These are phyloP conservation scores for Lepidostoma basale DNA, from an alignment of 1,140 invertebrate genomes.

Conservation along the genomic window DNA sequence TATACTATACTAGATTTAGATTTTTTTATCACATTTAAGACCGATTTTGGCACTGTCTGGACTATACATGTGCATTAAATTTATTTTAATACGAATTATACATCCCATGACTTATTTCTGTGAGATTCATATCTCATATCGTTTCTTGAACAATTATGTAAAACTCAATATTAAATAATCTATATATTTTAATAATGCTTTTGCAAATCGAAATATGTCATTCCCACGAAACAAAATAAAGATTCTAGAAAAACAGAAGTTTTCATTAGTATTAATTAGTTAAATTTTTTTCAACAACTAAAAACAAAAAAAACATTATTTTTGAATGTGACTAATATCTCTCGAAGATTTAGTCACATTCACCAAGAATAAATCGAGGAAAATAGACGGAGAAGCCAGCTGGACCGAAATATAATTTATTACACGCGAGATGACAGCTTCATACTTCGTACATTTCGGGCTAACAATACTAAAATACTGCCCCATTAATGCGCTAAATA, in stretches of 20 bases:
- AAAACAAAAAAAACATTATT: neutral
- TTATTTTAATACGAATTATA: no score
- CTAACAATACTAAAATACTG: slow-evolving; percentile 22
- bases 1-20: no score
- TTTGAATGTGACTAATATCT: neutral
- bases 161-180: no score
- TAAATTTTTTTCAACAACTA: neutral
- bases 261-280: neutral
- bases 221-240: neutral
- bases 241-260: neutral
- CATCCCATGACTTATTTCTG: no score
- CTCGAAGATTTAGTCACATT: neutral
- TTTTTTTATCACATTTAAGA: no score
- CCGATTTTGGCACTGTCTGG: no score
- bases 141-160: no score
- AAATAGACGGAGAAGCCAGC: neutral
- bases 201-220: no score
- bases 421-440: slow-evolving; percentile 13
- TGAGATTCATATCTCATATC: no score
- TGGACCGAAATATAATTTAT: slow-evolving; percentile 24
- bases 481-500: slow-evolving; percentile 23
- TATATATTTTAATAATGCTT: no score
- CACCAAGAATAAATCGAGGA: neutral
- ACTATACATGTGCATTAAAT: no score
- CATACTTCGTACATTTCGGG: slow-evolving; percentile 11